These are phyloP conservation scores for Allygus modestus DNA, from an alignment of 2,888 invertebrate genomes.

Conservation along the genomic window DNA sequence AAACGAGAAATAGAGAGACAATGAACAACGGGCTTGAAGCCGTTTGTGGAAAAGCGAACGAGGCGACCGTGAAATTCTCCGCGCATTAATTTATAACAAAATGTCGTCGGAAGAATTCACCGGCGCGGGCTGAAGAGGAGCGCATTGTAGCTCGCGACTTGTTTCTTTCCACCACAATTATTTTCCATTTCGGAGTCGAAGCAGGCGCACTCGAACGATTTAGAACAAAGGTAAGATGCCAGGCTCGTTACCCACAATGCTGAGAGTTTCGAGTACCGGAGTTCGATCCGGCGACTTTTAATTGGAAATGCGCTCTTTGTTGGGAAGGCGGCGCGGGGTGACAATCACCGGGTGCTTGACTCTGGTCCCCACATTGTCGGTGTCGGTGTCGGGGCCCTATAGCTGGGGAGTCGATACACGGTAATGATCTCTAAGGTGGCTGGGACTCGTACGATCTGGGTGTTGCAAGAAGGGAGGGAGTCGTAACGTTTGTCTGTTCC, in stretches of 20 bases:
- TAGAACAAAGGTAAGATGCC: conserved; percentile 59
- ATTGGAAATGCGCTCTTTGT: conserved; percentile 58
- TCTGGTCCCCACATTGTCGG: neutral
- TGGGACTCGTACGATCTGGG: neutral
- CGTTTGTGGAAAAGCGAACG: neutral
- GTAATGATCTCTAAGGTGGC: conserved; percentile 7
- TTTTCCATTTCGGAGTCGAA: conserved; percentile 51
- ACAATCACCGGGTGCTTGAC: conserved; percentile 39
- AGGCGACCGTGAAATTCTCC: conserved; percentile 12
- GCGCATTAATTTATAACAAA: conserved; percentile 58
- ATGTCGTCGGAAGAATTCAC: conserved; percentile 54
- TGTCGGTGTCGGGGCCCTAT: neutral
- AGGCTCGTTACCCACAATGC: conserved; percentile 17
- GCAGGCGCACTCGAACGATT: conserved; percentile 46
- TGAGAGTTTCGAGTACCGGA: conserved; percentile 14
- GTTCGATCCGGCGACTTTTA: conserved; percentile 57
- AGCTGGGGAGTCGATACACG: neutral
- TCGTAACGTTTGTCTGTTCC: too few species aligned
- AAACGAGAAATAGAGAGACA: conserved; percentile 35
- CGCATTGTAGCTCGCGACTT: conserved; percentile 48
- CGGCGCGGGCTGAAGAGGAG: conserved; percentile 1
- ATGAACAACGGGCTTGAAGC: conserved; percentile 37
- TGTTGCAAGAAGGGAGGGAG: too few species aligned
- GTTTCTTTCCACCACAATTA: conserved; percentile 59
- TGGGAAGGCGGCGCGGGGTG: conserved; percentile 5